Evolutionary conservation across 2,797 vertebrate species (phyloP).

Genomic region (Pangasius mekongensis): DNA sequence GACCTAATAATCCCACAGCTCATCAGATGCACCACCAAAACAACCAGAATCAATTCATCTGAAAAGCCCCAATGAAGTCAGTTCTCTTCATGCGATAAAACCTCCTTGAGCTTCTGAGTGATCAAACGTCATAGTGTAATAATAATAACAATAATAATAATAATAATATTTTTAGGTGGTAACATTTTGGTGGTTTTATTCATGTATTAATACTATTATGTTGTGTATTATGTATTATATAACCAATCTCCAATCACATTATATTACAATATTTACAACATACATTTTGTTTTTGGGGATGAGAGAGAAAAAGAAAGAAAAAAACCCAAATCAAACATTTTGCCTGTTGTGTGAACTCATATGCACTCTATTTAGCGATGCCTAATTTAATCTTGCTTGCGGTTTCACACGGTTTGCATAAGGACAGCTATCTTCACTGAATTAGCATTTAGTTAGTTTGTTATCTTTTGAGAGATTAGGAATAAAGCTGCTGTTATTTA

Average conservation of each 20-base stretch:
- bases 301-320: too few relatives aligned
- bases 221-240: too few relatives aligned
- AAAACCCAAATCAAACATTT: too few relatives aligned
- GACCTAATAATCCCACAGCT: background rate
- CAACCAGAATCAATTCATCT: background rate
- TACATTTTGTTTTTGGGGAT: too few relatives aligned
- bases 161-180: too few relatives aligned
- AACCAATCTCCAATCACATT: too few relatives aligned
- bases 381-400: background rate
- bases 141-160: too few relatives aligned
- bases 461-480: background rate
- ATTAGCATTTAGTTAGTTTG: background rate
- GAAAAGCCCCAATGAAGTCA: background rate
- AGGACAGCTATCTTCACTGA: background rate
- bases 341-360: too few relatives aligned
- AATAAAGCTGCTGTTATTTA: background rate
- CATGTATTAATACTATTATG: too few relatives aligned
- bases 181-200: too few relatives aligned
- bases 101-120: background rate
- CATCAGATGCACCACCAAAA: background rate
- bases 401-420: background rate
- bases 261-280: too few relatives aligned
- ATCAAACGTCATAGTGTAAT: background rate
- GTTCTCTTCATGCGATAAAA: background rate
- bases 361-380: background rate